A percentile compares a stretch with the other conserved stretches of the same genome.
Conservation (phyloP, 2,888 invertebrate genomes). For the Crepidodera aurea region DNA sequence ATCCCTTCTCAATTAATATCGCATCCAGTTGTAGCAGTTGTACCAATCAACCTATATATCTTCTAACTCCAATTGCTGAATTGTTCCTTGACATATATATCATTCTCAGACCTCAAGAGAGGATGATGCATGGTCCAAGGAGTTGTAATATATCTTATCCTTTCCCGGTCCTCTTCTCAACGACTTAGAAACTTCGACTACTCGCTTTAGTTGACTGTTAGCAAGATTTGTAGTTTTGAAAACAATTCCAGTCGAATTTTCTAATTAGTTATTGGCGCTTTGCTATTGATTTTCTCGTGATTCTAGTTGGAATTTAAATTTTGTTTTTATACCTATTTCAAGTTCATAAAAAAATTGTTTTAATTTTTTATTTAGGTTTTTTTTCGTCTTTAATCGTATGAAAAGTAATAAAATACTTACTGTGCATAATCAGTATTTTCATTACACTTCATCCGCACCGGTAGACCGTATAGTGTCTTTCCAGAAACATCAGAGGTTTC, state of each 20-base stretch:
- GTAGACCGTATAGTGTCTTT: conserved; percentile 14
- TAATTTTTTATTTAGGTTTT: too few relatives aligned
- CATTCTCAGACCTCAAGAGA: conserved; percentile 54
- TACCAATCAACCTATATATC: conserved; percentile 42
- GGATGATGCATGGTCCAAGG: conserved; percentile 53
- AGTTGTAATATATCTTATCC: conserved; percentile 50
- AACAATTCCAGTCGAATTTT: neutral
- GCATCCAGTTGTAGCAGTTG: conserved; percentile 18
- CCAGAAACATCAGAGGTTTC: conserved; percentile 38
- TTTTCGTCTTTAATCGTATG: too few relatives aligned
- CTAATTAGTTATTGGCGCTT: neutral
- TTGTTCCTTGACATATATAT: conserved; percentile 55
- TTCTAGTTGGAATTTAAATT: too few relatives aligned
- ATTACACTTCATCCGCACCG: too few relatives aligned
- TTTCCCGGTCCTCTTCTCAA: conserved; percentile 34
- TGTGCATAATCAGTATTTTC: too few relatives aligned
- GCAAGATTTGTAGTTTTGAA: conserved; percentile 34
- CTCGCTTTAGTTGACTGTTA: conserved; percentile 21
- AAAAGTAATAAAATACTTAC: too few relatives aligned
- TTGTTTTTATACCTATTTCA: too few relatives aligned
- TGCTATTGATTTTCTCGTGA: neutral
- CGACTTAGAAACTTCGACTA: conserved; percentile 14
- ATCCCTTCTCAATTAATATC: conserved; percentile 41
- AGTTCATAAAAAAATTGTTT: too few relatives aligned
- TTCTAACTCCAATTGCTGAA: conserved; percentile 51